These are phyloP conservation scores for Crypturellus undulatus DNA, from an alignment of 2,113 vertebrate species.

Conservation along the genomic window DNA sequence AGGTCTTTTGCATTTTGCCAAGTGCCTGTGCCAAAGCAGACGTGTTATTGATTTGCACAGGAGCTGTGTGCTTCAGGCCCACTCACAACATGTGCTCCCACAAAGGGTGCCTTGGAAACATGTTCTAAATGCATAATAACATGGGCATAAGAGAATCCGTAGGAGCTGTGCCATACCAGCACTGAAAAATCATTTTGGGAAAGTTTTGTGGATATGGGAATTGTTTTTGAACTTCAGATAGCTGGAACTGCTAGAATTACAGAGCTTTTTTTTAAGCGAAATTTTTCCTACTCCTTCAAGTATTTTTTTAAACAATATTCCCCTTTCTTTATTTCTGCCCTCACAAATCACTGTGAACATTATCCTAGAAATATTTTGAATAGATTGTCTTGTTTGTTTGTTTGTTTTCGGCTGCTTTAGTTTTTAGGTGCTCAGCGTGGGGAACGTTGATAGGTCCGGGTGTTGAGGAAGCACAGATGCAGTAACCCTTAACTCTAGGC, in stretches of 20 bases:
- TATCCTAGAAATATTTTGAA: neutral
- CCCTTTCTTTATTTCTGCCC: neutral
- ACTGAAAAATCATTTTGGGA: neutral
- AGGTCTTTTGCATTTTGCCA: neutral
- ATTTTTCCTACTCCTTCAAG: neutral
- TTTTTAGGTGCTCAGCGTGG: neutral
- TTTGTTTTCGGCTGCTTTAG: neutral
- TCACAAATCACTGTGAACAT: neutral
- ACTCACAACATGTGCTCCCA: neutral
- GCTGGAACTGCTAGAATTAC: neutral
- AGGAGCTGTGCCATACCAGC: neutral
- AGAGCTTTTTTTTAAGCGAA: neutral
- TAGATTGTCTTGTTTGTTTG: neutral
- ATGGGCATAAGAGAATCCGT: neutral
- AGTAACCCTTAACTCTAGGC: neutral
- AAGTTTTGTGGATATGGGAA: neutral
- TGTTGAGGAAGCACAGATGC: neutral
- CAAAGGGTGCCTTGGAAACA: neutral
- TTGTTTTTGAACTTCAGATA: neutral
- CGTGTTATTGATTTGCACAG: neutral
- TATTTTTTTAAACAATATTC: neutral
- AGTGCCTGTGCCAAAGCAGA: neutral
- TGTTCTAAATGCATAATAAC: neutral
- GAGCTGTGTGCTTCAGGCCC: neutral
- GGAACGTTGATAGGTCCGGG: neutral